These are phyloP conservation scores for Cantharis lateralis DNA, from an alignment of 2,888 invertebrate genomes.

Conservation along the genomic window DNA sequence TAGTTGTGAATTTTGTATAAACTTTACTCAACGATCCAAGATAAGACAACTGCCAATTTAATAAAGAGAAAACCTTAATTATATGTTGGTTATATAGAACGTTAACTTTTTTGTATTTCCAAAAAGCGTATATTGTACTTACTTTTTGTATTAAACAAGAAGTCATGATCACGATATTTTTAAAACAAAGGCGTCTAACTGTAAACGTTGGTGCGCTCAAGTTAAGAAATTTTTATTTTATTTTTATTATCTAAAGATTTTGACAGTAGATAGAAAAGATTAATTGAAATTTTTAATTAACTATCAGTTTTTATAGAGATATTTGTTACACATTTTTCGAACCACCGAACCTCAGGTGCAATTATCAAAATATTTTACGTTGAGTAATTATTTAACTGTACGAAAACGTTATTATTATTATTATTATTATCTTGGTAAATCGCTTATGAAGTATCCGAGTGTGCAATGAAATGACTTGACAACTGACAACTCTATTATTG, in stretches of 20 bases:
- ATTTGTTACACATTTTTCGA: not conserved
- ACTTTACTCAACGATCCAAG: constrained; percentile 6
- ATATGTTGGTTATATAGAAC: constrained; percentile 17
- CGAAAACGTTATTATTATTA: not conserved
- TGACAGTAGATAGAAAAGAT: constrained; percentile 4
- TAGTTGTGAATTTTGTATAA: not conserved
- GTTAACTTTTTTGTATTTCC: constrained; percentile 3
- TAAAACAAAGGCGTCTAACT: constrained; percentile 20
- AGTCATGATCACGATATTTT: constrained; percentile 15
- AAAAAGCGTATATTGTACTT: constrained; percentile 17
- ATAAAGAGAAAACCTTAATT: constrained; percentile 27
- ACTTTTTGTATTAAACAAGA: constrained; percentile 11
- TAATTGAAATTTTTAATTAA: constrained; percentile 23
- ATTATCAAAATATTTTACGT: not conserved
- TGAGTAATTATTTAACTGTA: not conserved
- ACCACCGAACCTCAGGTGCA: not conserved
- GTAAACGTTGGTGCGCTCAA: not conserved
- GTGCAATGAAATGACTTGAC: not conserved
- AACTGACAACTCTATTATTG: not conserved
- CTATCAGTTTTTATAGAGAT: not conserved
- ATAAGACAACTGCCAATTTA: constrained; percentile 24
- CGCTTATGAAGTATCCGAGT: not conserved
- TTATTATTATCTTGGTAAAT: not conserved
- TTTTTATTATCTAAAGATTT: constrained; percentile 2
- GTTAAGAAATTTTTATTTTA: not conserved